Conservation (phyloP, 2,888 invertebrate species). For the Xanthorhoe spadicearia region DNA sequence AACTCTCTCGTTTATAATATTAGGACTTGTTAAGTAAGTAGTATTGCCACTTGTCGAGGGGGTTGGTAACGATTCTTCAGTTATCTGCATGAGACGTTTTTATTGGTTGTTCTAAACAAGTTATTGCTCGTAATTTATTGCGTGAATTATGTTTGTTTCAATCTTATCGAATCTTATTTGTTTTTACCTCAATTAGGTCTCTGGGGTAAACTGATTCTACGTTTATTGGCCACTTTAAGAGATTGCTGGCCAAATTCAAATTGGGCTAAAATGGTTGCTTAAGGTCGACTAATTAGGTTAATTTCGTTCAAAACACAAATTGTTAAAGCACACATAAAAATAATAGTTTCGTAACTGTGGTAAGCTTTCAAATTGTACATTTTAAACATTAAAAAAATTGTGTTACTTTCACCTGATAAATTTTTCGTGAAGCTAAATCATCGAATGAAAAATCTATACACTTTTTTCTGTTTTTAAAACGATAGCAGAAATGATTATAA, state of each 20-base stretch:
- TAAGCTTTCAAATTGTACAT: not conserved
- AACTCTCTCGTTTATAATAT: too few relatives aligned
- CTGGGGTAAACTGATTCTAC: not conserved
- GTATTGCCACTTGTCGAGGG: not conserved
- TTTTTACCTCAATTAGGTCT: not conserved
- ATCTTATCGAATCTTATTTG: not conserved
- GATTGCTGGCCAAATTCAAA: not conserved
- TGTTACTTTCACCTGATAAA: too few relatives aligned
- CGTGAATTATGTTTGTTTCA: conserved; percentile 12
- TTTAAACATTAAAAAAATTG: not conserved
- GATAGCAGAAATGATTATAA: too few relatives aligned
- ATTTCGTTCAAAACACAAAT: too few relatives aligned
- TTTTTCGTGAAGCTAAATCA: too few relatives aligned
- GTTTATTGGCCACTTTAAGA: not conserved
- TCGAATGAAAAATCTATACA: too few relatives aligned
- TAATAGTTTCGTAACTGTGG: too few relatives aligned
- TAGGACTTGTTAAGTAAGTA: not conserved
- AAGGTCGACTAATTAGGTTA: not conserved
- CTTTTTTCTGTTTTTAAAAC: too few relatives aligned
- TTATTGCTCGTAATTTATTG: conserved; percentile 20
- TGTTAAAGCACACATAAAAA: too few relatives aligned
- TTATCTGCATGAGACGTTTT: conserved; percentile 14
- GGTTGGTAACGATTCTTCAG: conserved; percentile 11
- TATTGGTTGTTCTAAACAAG: conserved; percentile 21
- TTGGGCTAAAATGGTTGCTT: not conserved